phyloP scores from a whole-genome alignment of 2,888 invertebrate genomes.

The Xylota sylvarum region DNA sequence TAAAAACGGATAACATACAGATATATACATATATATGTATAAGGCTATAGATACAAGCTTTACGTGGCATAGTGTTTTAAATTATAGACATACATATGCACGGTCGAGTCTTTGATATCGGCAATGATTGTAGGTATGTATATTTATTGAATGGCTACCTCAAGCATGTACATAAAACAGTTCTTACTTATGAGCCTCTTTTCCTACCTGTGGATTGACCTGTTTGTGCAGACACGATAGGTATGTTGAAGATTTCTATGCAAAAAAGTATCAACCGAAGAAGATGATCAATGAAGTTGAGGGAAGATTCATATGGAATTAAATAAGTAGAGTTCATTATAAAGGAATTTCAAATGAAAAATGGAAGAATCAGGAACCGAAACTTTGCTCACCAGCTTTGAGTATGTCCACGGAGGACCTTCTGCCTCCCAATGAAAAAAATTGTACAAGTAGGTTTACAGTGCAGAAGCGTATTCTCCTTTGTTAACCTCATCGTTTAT shows the following conservation, averaged over 20 bases:
- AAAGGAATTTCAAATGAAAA: too few relatives aligned
- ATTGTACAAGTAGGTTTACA: too few relatives aligned
- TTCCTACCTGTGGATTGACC: conserved; percentile 57
- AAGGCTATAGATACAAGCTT: conserved; percentile 17
- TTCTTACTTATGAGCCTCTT: conserved; percentile 40
- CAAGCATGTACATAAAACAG: conserved; percentile 26
- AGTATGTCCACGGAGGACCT: too few relatives aligned
- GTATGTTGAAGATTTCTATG: conserved; percentile 11
- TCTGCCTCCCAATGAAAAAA: too few relatives aligned
- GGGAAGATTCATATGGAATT: too few relatives aligned
- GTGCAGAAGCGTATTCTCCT: too few relatives aligned
- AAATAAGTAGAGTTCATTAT: too few relatives aligned
- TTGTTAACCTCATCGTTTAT: too few relatives aligned
- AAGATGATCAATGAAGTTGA: neutral
- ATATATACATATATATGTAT: conserved; percentile 10
- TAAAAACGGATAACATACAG: conserved; percentile 56
- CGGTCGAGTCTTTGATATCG: conserved; percentile 2
- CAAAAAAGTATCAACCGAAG: conserved; percentile 8
- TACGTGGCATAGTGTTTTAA: conserved; percentile 11
- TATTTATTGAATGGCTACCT: conserved; percentile 36
- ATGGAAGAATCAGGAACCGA: too few relatives aligned
- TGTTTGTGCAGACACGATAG: conserved; percentile 38
- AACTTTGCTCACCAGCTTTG: too few relatives aligned
- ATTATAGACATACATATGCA: conserved; percentile 12
- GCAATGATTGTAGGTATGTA: neutral